Evolutionary conservation across 2,888 invertebrate species (phyloP).

Genomic region (Notocelia uddmanniana): DNA sequence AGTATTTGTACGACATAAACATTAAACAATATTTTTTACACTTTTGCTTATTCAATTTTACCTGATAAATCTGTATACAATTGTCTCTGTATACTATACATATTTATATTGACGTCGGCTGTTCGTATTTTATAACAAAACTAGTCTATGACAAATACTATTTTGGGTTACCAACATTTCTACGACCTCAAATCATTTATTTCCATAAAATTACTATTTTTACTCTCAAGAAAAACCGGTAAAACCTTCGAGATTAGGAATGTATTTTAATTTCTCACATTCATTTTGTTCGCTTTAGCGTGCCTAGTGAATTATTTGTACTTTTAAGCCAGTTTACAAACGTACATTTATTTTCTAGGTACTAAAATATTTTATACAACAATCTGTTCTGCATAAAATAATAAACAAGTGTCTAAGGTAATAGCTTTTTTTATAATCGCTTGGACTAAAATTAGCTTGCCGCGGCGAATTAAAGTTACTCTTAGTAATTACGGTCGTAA

Average conservation of each 20-base stretch:
- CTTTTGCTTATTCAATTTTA: not conserved
- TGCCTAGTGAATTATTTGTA: too few relatives aligned
- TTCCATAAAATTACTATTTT: too few relatives aligned
- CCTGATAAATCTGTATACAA: too few relatives aligned
- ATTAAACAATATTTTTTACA: not conserved
- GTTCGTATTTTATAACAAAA: too few relatives aligned
- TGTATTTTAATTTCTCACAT: too few relatives aligned
- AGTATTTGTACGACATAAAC: not conserved
- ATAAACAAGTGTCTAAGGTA: conserved; percentile 1
- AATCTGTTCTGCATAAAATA: not conserved
- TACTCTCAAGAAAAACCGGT: too few relatives aligned
- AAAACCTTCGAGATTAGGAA: too few relatives aligned
- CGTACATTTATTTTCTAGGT: not conserved
- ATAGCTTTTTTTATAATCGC: conserved; percentile 14
- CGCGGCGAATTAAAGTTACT: conserved; percentile 22
- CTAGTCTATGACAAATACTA: too few relatives aligned
- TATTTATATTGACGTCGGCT: not conserved
- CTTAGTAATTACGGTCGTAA: conserved; percentile 28
- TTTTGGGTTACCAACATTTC: too few relatives aligned
- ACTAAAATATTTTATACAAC: conserved; percentile 3
- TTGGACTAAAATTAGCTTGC: conserved; percentile 19
- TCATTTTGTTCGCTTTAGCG: too few relatives aligned
- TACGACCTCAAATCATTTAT: too few relatives aligned
- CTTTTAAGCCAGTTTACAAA: not conserved
- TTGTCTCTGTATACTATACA: too few relatives aligned